Conservation (phyloP, 2,113 vertebrate genomes). For the Macaca mulatta region DNA sequence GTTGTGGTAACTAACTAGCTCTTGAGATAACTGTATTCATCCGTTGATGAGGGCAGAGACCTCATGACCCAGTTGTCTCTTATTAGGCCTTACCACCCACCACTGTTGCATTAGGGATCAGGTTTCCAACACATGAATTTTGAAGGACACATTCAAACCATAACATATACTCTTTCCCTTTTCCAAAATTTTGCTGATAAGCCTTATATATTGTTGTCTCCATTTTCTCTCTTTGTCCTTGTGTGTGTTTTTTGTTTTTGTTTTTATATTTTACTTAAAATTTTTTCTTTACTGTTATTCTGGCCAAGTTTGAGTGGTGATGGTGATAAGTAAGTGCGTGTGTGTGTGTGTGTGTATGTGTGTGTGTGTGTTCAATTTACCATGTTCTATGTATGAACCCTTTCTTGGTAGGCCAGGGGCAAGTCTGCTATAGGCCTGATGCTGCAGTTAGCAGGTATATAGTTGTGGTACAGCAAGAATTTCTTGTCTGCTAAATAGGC, state of each 20-base stretch:
- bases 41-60: not conserved
- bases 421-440: not conserved
- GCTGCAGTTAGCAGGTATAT: not conserved
- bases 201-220: not conserved
- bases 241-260: not conserved
- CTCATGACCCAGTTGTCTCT: not conserved
- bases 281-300: not conserved
- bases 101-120: not conserved
- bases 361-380: not conserved
- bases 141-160: not conserved
- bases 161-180: not conserved
- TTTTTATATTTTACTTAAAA: not conserved
- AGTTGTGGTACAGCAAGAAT: not conserved
- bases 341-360: not conserved
- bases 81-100: not conserved
- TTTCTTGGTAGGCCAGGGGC: not conserved
- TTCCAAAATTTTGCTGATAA: constrained; percentile 12
- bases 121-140: not conserved
- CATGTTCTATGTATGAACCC: not conserved
- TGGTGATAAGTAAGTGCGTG: not conserved
- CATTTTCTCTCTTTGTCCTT: not conserved
- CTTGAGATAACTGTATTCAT: not conserved
- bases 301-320: not conserved
- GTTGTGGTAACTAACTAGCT: not conserved
- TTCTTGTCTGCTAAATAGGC: not conserved